These are phyloP conservation scores for Trachelus troglodyta DNA, from an alignment of 2,888 invertebrate species.

Conservation along the genomic window DNA sequence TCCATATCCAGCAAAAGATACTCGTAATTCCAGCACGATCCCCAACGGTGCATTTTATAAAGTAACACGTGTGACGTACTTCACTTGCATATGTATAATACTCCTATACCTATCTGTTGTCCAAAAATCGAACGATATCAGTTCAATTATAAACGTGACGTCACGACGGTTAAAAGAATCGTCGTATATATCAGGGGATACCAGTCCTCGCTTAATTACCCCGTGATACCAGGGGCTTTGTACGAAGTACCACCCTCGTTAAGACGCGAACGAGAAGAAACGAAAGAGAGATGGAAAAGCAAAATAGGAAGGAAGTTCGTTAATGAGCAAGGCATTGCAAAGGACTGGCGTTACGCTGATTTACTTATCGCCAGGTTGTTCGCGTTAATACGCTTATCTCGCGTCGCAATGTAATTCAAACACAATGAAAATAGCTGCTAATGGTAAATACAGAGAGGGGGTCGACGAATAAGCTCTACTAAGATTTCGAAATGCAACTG, in stretches of 20 bases:
- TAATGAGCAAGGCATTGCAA: constrained; percentile 5
- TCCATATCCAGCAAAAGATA: neutral
- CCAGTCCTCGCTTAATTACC: constrained; percentile 23
- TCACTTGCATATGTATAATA: neutral
- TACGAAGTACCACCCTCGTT: constrained; percentile 19
- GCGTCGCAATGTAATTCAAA: neutral
- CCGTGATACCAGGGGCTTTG: constrained; percentile 28
- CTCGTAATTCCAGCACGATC: neutral
- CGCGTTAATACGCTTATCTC: constrained; percentile 26
- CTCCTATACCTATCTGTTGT: neutral
- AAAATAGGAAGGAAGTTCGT: neutral
- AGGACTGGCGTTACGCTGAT: constrained; percentile 30
- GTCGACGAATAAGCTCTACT: neutral
- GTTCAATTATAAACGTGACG: neutral
- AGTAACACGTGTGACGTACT: neutral
- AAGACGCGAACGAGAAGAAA: neutral
- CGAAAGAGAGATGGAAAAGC: neutral
- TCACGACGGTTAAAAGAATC: neutral
- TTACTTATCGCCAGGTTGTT: constrained; percentile 29
- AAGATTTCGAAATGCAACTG: neutral
- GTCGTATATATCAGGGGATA: neutral
- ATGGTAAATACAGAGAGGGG: neutral
- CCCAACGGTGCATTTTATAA: neutral
- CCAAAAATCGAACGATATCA: neutral
- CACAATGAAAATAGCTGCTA: neutral